These are phyloP conservation scores for Tethea ocularis DNA, from an alignment of 2,888 invertebrate genomes.

Conservation along the genomic window DNA sequence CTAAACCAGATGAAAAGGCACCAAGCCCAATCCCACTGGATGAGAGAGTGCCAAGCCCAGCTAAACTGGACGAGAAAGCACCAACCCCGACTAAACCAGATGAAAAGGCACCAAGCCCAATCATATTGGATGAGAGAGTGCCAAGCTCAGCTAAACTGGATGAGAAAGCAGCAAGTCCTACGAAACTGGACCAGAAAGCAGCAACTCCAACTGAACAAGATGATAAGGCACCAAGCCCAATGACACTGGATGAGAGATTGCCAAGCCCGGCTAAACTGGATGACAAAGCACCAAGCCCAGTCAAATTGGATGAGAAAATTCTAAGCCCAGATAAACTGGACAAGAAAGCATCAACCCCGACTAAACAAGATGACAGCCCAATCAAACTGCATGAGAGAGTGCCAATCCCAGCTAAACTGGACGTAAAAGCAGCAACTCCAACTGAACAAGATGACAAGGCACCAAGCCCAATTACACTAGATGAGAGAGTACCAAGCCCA, in stretches of 20 bases:
- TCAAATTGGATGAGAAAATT: constrained; percentile 6
- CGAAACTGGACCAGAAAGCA: not conserved
- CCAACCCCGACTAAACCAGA: not conserved
- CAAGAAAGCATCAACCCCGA: constrained; percentile 7
- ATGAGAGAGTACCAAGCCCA: constrained; percentile 11
- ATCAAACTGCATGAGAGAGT: constrained; percentile 7
- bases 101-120: constrained; percentile 17
- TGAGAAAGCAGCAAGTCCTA: constrained; percentile 13
- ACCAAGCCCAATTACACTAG: constrained; percentile 3
- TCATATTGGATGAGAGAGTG: not conserved
- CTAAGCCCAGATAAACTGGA: no score
- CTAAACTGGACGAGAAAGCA: not conserved
- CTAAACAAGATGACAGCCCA: constrained; percentile 14
- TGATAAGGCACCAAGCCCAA: not conserved
- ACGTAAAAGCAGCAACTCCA: not conserved
- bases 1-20: no score
- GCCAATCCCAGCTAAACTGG: constrained; percentile 7
- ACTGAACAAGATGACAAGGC: not conserved
- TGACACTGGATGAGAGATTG: not conserved
- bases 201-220: not conserved
- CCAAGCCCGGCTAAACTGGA: constrained; percentile 15
- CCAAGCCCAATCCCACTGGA: not conserved
- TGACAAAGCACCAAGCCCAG: constrained; percentile 12
- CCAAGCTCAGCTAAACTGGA: constrained; percentile 9
- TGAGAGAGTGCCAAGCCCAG: not conserved